Evolutionary conservation across 2,888 invertebrate species (phyloP).

Genomic region (Opisthograptis luteolata): DNA sequence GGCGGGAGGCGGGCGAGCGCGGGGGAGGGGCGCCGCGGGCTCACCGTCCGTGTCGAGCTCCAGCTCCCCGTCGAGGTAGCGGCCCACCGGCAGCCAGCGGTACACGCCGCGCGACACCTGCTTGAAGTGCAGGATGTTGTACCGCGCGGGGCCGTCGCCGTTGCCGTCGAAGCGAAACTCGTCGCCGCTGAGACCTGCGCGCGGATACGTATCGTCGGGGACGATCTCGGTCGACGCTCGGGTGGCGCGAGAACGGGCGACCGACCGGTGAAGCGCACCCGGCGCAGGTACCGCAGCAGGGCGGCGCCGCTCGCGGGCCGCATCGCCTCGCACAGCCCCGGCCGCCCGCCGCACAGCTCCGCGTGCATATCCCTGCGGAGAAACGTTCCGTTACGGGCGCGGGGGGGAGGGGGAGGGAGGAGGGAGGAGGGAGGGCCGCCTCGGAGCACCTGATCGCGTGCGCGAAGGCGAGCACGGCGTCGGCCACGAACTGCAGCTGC

Average conservation of each 20-base stretch:
- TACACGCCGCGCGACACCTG: slow-evolving; percentile 89
- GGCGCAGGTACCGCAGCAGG: slow-evolving; percentile 92
- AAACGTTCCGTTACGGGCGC: background rate
- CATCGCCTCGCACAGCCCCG: slow-evolving; percentile 94
- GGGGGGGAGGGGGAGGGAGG: background rate
- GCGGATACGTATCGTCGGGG: background rate
- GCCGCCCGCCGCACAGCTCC: slow-evolving; percentile 89
- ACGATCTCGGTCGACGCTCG: background rate
- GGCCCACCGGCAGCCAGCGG: slow-evolving; percentile 93
- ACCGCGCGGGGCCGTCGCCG: slow-evolving; percentile 97
- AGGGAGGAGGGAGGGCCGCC: too few species aligned
- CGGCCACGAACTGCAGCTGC: slow-evolving; percentile 97
- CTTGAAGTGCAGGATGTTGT: slow-evolving; percentile 97
- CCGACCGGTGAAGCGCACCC: slow-evolving; percentile 88
- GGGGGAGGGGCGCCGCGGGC: too few species aligned
- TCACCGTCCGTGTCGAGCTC: slow-evolving; percentile 91
- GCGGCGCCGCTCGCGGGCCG: slow-evolving; percentile 94
- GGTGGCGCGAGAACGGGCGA: slow-evolving; percentile 20
- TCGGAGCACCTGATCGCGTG: slow-evolving; percentile 90
- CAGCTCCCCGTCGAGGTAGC: slow-evolving; percentile 92
- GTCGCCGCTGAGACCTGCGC: slow-evolving; percentile 93
- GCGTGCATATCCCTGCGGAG: slow-evolving; percentile 91
- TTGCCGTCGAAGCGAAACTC: slow-evolving; percentile 94
- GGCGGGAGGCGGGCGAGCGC: too few species aligned
- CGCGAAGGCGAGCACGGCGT: slow-evolving; percentile 97